These are phyloP conservation scores for Thamnophis sirtalis DNA, from an alignment of 2,113 vertebrate genomes.

Conservation along the genomic window DNA sequence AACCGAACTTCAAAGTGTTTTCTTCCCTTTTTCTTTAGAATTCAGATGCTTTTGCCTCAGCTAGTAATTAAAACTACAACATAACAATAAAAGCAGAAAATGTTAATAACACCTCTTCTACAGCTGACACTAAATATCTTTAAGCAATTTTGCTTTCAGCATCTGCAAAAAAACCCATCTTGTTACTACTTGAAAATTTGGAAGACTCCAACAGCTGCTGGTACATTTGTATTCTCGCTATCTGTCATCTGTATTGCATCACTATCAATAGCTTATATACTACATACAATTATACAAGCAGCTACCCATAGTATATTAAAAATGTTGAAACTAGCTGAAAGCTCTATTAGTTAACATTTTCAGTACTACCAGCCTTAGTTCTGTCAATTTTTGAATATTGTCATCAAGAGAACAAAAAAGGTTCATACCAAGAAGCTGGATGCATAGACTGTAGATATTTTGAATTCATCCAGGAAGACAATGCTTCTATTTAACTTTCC, in stretches of 20 bases:
- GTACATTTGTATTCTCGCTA: slow-evolving; percentile 17
- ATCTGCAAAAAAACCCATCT: background rate
- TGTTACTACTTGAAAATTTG: slow-evolving; percentile 10
- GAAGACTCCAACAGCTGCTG: background rate
- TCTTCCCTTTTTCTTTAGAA: background rate
- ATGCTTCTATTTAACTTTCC: background rate
- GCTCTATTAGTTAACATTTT: background rate
- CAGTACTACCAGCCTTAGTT: background rate
- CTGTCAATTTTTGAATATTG: background rate
- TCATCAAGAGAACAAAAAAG: background rate
- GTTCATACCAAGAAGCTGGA: background rate
- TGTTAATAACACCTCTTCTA: background rate
- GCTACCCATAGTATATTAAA: background rate
- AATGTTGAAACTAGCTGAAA: background rate
- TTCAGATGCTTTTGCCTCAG: background rate
- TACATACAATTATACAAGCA: background rate
- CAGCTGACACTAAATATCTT: background rate
- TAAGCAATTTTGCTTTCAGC: background rate
- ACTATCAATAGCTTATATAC: slow-evolving; percentile 43
- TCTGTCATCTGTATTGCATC: slow-evolving; percentile 27
- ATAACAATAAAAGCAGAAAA: background rate
- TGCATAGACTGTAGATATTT: slow-evolving; percentile 12
- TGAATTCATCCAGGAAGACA: slow-evolving; percentile 46
- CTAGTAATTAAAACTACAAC: background rate
- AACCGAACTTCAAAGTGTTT: background rate